Base-by-base conservation (phyloP, 1,140 invertebrate genomes). In the Philopotamus ludificatus region DNA sequence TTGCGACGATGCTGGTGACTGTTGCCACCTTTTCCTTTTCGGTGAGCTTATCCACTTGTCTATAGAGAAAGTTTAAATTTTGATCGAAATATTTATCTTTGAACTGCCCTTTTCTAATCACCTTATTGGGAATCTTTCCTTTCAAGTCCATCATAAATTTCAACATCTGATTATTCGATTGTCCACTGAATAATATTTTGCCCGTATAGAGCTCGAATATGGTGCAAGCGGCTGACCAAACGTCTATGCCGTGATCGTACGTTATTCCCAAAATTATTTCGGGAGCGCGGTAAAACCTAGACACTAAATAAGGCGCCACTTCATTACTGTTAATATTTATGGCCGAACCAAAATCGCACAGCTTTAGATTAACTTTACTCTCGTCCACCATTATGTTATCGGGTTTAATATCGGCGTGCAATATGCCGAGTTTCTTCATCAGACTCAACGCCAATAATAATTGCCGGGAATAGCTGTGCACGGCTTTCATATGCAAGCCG, bases 381-480 rank as follows among this genome's bases (percentile, higher is more conserved):
- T 99, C 97, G 83, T 97, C 98, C 20, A 99, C 96, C 77, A 99
- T 83, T 81, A 99, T 99, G 81, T 99, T 99, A 77, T 99, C 98
- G 2, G 98, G 98, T 81, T 99, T 99, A 63, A 99, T 99, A 80
- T 99, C 98, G 22, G 96, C 97, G 85, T 99, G 98, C 45, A 99
- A 78, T 71, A 99, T 97, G 68, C 94, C 94, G 49, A 94, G 94
- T 75, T 95, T 95, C 75, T 98, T 98, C 22, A 99, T 79, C 39
- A 99, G 81, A 75, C 97, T 97, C 23, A 99, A 81, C 0, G 97
- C 96, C 59, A 95, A 79, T 71, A 99, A 88, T 18, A 99, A 79
- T 76, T 99, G 98, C 72, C 98, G 95, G 0, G 93, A 94, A 78
- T 99, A 99, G 16, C 95, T 98, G 62, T 95, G 83, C 9, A 99